Percentiles rank a stretch among this genome's conserved stretches.
Evolutionary conservation across 2,888 invertebrate genomes (phyloP).

Genomic region (Lathronympha strigana): DNA sequence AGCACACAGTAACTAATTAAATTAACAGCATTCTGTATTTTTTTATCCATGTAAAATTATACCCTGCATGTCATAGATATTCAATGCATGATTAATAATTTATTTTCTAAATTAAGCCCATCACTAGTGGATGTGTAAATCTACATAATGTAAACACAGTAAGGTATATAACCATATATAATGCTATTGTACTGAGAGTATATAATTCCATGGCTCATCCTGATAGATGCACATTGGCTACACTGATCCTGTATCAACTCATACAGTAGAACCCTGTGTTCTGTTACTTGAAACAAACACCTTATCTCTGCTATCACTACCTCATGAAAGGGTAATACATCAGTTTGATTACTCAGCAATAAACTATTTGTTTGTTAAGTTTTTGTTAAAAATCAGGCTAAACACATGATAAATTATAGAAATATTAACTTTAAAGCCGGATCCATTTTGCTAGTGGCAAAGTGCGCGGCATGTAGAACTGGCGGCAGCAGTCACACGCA

Average conservation of each 20-base stretch:
- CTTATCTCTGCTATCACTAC: not conserved
- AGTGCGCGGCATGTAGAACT: too few relatives aligned
- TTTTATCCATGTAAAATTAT: conserved; percentile 29
- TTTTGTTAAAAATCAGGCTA: too few relatives aligned
- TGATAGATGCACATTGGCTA: conserved; percentile 72
- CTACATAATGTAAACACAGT: conserved; percentile 57
- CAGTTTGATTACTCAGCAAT: not conserved
- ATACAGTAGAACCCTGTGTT: conserved; percentile 60
- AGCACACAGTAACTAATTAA: conserved; percentile 15
- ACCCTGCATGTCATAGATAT: conserved; percentile 46
- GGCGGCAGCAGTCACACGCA: too few relatives aligned
- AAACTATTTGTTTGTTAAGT: too few relatives aligned
- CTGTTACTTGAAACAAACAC: conserved; percentile 21
- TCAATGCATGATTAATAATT: conserved; percentile 50
- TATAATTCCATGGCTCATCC: conserved; percentile 72
- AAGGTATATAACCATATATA: conserved; percentile 45
- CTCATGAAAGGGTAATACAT: not conserved
- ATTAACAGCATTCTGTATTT: conserved; percentile 27
- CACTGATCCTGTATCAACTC: conserved; percentile 54
- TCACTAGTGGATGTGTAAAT: conserved; percentile 73
- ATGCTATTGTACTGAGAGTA: conserved; percentile 44
- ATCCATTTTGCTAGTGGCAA: too few relatives aligned
- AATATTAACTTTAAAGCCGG: too few relatives aligned
- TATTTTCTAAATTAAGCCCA: conserved; percentile 41
- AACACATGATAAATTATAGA: too few relatives aligned